Evolutionary conservation across 2,113 vertebrate species (phyloP), one percentile per base, ranked within the genome.

Genomic region (Sander vitreus): DNA sequence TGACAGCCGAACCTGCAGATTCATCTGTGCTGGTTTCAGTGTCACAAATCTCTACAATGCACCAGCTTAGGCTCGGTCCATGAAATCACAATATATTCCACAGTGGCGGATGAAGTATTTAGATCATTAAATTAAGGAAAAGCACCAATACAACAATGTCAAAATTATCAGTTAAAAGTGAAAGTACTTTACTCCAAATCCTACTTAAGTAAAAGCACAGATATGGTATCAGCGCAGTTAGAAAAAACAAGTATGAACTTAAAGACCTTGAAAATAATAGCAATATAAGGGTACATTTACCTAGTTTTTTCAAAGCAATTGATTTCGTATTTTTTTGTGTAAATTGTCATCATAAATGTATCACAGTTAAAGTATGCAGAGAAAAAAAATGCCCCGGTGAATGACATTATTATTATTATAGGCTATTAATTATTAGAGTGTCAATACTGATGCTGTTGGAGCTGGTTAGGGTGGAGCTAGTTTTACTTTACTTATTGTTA

Each of bases 1-100:
- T 90, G 91, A 92, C 86, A 91, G 88, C 60, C 23, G 12, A 75
- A 90, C 75, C 85, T 82, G 65, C 79, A 83, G 83, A 89, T 73
- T 83, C 75, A 78, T 89, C 78, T 79, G 45, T 36, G 79, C 27
- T 57, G 36, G 39, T 53, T 66, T 86, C 33, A 73, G 77, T 67
- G 62, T 73, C 73, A 76, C 63, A 74, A 53, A 64, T 58, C 85
- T 71, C 36, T 72, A 23, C 25, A 51, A 66, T 76, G 50, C 23
- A 75, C 30, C 65, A 36, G 63, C 36, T 58, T 16, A 4, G 4
- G 12, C 54, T 54, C 23, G 0, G 48, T 21, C 12, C 13, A 30
- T 53, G 23, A 80, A 63, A 76, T 55, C 39, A 36, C 3, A 81
- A 51, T 39, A n/a, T 43, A 36, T 39, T 62, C 7, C n/a, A 73